phyloP scores from a whole-genome alignment of 1,140 invertebrate species.

The Nasonia longicornis region DNA sequence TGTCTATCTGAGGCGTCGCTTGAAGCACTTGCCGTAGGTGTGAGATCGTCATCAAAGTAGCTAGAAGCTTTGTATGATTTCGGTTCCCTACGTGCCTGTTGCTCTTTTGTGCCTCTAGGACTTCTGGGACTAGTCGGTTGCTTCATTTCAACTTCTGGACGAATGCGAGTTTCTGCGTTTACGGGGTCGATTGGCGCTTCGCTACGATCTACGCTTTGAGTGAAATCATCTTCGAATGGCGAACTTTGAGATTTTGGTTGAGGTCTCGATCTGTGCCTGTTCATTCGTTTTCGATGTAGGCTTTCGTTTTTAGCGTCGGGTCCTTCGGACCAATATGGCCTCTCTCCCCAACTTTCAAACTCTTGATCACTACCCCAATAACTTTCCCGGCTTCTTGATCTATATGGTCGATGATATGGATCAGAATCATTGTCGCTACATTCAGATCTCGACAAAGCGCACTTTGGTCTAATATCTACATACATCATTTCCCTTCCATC shows the following conservation, averaged over 20 bases:
- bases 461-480: conserved; percentile 58
- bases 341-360: conserved; percentile 65
- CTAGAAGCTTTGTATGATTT: conserved; percentile 60
- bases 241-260: conserved; percentile 69
- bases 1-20: conserved; percentile 62
- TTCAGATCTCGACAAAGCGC: conserved; percentile 64
- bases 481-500: conserved; percentile 65
- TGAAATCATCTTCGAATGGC: conserved; percentile 80
- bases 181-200: conserved; percentile 53
- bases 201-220: conserved; percentile 63
- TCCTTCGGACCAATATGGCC: conserved; percentile 64
- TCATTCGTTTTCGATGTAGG: conserved; percentile 64
- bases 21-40: conserved; percentile 68
- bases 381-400: conserved; percentile 65
- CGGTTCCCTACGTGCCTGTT: conserved; percentile 51
- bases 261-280: conserved; percentile 61
- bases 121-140: conserved; percentile 62
- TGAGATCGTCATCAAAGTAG: conserved; percentile 81
- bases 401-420: conserved; percentile 60
- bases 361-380: conserved; percentile 68
- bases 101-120: conserved; percentile 60
- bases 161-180: conserved; percentile 58
- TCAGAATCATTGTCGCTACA: conserved; percentile 68
- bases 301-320: conserved; percentile 62
- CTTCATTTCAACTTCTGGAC: conserved; percentile 58